phyloP scores from a whole-genome alignment of 92 coral and sea anemone genomes.

The Meandrina meandrites region DNA sequence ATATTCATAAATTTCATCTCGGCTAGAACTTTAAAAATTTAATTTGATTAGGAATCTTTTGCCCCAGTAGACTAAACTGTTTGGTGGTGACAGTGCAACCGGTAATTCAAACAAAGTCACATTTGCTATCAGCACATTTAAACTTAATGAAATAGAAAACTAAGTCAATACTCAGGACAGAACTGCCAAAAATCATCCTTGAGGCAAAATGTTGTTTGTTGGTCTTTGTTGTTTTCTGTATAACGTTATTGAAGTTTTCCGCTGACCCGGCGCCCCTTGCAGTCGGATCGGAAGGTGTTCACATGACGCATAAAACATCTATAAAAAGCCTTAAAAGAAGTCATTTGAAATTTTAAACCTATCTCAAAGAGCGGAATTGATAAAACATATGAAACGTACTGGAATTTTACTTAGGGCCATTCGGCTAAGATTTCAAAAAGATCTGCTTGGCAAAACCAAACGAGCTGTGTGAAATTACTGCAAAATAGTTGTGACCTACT shows the following conservation, averaged over 20 bases:
- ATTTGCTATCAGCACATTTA: background rate
- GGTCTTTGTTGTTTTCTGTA: background rate
- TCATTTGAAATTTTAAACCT: no score
- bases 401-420: background rate
- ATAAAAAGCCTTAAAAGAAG: background rate
- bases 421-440: background rate
- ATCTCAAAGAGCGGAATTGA: background rate
- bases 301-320: background rate
- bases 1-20: background rate
- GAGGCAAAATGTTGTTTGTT: no score
- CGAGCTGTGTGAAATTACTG: background rate
- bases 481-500: background rate
- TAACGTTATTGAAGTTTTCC: background rate
- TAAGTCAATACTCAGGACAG: background rate
- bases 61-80: background rate
- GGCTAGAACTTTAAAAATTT: background rate
- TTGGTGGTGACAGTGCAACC: background rate
- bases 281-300: background rate
- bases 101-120: background rate
- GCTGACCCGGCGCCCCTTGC: background rate
- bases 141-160: background rate
- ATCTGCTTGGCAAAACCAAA: background rate
- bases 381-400: background rate
- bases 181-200: background rate
- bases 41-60: background rate